Evolutionary conservation across 23 tunicate genomes (phyloP).

Genomic region (Aplidium turbinatum): DNA sequence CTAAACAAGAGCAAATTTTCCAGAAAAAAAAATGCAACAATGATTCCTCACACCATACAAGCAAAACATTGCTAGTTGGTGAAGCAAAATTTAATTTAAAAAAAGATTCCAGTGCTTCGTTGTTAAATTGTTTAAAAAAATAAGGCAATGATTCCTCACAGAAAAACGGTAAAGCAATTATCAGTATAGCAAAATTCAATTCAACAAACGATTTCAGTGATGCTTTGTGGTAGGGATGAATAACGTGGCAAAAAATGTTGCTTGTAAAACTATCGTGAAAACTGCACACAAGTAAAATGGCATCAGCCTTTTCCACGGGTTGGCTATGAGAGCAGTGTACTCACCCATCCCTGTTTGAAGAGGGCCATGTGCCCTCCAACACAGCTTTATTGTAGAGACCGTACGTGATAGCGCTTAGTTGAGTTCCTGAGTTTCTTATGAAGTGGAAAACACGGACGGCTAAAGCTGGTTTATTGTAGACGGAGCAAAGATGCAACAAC

Average conservation of each 20-base stretch:
- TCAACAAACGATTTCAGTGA: no score
- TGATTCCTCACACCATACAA: no score
- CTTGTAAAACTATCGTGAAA: no score
- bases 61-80: no score
- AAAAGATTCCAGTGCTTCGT: no score
- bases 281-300: neutral
- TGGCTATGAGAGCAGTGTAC: neutral
- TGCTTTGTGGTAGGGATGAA: no score
- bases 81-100: no score
- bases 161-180: no score
- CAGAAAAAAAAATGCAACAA: neutral
- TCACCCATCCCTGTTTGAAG: conserved; percentile 82
- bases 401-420: conserved; percentile 88
- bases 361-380: conserved; percentile 86
- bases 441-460: conserved; percentile 81
- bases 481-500: conserved; percentile 71
- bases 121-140: no score
- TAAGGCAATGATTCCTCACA: no score
- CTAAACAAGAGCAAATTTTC: conserved; percentile 21
- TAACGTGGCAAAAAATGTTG: no score
- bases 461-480: conserved; percentile 76
- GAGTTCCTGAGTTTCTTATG: conserved; percentile 55
- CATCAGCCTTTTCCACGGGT: neutral
- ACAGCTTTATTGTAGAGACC: conserved; percentile 94
- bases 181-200: no score